A percentile compares a stretch with the other conserved stretches of the same genome.
These are phyloP conservation scores for Campoplex capitator DNA, from an alignment of 2,888 invertebrate species.

Conservation along the genomic window DNA sequence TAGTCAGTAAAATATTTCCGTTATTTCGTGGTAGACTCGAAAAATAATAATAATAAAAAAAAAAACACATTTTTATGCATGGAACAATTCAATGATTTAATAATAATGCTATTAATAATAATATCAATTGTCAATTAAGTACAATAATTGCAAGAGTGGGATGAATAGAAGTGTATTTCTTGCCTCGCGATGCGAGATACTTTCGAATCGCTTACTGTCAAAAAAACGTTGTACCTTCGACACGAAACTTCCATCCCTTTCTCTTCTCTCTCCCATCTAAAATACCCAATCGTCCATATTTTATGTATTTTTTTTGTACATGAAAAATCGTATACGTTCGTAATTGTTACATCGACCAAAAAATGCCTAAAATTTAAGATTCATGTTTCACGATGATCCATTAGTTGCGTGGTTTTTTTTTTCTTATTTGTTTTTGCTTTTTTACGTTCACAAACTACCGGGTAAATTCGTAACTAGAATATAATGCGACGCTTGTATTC, in stretches of 20 bases:
- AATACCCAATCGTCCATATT: constrained; percentile 65
- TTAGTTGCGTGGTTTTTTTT: constrained; percentile 41
- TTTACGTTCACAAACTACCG: constrained; percentile 78
- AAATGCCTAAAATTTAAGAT: constrained; percentile 80
- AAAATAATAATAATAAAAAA: not conserved
- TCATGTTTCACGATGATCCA: constrained; percentile 57
- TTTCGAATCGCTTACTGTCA: constrained; percentile 8
- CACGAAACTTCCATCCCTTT: constrained; percentile 21
- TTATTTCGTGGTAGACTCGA: constrained; percentile 18
- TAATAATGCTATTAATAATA: constrained; percentile 53
- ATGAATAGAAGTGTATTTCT: constrained; percentile 13
- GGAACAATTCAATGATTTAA: constrained; percentile 38
- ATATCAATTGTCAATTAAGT: constrained; percentile 50
- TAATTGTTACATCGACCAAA: constrained; percentile 82
- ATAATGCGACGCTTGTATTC: constrained; percentile 70
- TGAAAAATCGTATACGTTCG: constrained; percentile 85
- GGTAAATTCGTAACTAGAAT: constrained; percentile 84
- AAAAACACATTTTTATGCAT: constrained; percentile 23
- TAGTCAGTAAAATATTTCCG: constrained; percentile 10
- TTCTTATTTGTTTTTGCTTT: constrained; percentile 68
- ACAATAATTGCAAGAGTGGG: constrained; percentile 52
- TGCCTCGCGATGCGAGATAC: constrained; percentile 45
- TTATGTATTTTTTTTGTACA: constrained; percentile 80
- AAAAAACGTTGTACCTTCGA: constrained; percentile 44
- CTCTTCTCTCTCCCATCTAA: constrained; percentile 33